Conservation (phyloP, 1,140 invertebrate genomes). For the Amphibalanus amphitrite region DNA sequence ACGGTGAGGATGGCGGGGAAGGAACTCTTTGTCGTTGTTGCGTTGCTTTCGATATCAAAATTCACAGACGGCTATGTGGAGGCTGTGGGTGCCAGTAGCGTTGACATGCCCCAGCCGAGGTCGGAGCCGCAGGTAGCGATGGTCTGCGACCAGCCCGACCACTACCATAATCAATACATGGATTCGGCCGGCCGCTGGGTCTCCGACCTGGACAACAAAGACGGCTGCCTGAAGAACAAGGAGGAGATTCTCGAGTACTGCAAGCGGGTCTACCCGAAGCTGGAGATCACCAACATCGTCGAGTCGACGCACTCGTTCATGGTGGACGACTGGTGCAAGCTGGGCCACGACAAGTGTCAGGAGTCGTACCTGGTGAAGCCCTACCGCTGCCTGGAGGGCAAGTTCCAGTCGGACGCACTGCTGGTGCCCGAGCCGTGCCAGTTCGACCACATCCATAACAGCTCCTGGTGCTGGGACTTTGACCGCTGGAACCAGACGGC, state of each 20-base stretch:
- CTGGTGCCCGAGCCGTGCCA: constrained; percentile 96
- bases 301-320: constrained; percentile 86
- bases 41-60: neutral
- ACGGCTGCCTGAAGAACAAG: constrained; percentile 74
- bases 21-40: neutral
- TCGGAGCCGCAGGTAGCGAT: constrained; percentile 13
- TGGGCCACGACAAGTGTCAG: constrained; percentile 68
- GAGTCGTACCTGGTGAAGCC: constrained; percentile 62
- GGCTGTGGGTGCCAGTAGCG: constrained; percentile 5
- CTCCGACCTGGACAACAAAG: constrained; percentile 53
- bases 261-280: constrained; percentile 91
- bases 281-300: constrained; percentile 96
- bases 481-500: constrained; percentile 88
- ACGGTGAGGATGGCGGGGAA: neutral
- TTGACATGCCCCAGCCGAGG: constrained; percentile 11
- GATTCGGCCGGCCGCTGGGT: constrained; percentile 71
- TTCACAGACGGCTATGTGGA: constrained; percentile 4
- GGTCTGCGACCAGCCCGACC: neutral
- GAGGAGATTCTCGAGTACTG: constrained; percentile 84
- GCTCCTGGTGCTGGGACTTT: constrained; percentile 82
- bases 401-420: constrained; percentile 95
- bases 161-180: constrained; percentile 73
- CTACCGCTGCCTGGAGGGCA: constrained; percentile 87
- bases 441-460: constrained; percentile 96
- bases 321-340: constrained; percentile 84